Evolutionary conservation across 2,888 invertebrate species (phyloP), one percentile per base, ranked within the genome.

Genomic region (Pantelozetes paolii): DNA sequence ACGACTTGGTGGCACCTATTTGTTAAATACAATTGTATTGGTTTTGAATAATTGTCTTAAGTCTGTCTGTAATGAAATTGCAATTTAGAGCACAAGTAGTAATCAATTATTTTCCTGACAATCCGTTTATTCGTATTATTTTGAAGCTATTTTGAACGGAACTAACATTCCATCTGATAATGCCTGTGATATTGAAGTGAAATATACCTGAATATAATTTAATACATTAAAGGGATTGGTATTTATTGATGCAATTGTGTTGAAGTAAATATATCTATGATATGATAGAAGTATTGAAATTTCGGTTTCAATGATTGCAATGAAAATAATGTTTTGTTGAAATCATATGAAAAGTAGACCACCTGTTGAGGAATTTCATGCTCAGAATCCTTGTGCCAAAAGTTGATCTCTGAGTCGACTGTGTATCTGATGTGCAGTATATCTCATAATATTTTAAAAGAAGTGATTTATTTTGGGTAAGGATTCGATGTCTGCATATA

Each of bases 401-500:
- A 13, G 6, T 5, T 8, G 36, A 5, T 36, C 5, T 8, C 36
- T n/a, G n/a, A n/a, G n/a, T n/a, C n/a, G n/a, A n/a, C n/a, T n/a
- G n/a, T n/a, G n/a, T n/a, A 59, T 26, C 13, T 13, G 32, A 26
- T 32, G 18, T 18, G 9, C 11, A 62, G 9, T n/a, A 26, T 18
- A 26, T 62, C 62, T 62, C n/a, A 32, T 62, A 28, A 62, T 32
- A 32, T 62, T 62, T 59, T 62, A 6, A 18, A 62, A 36, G 62
- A 54, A 54, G n/a, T 62, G 62, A 62, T 62, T 62, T 62, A 62
- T 62, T 62, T 62, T 32, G 11, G n/a, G n/a, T 26, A 30, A 36
- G 62, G 32, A 62, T 62, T 62, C 62, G 62, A 62, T 54, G 5
- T 20, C 54, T 62, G 62, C 62, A 62, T 62, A 62, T 62, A 32